Base-by-base conservation (phyloP, 2,797 vertebrate species). In the Brachymystax lenok region DNA sequence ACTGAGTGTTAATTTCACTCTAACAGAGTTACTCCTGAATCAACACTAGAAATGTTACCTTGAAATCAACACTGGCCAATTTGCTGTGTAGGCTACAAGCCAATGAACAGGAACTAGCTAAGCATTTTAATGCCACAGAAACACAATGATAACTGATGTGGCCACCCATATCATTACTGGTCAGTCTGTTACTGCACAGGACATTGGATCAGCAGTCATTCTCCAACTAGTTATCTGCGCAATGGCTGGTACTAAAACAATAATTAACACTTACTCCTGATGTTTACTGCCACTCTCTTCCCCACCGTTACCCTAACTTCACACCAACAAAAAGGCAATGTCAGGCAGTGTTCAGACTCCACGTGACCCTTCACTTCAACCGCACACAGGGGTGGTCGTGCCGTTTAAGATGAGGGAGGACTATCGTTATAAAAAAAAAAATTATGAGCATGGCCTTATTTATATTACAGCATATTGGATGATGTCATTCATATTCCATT, bases 271-370 rank as follows among this genome's bases (percentile, higher is more conserved):
- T 70, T 17, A 27, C 51, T 72, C 71, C 27, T 59, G 28, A n/a
- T 30, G 16, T 33, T 59, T 33, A 14, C 52, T n/a, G 1, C 3
- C 17, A 33, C 71, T 28, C 50, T 54, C 69, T 27, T 52, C 8
- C 52, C 19, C 54, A 14, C 30, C 35, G 6, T 14, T 12, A 17
- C 8, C 33, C 54, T 3, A 24, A 40, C 33, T 16, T 46, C 72
- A 59, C 30, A 73, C 71, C n/a, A 21, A 64, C 27, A 24, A 6
- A 40, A 79, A 74, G 72, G 59, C 61, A 79, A 75, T 66, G 61
- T 79, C 76, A 81, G 76, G 80, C 84, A 76, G 79, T 76, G 76
- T 33, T 71, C 70, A 79, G 51, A 66, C 59, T 30, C 76, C 40
- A 56, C 63, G 77, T 73, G 27, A 72, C 17, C 40, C 54, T 74